These are phyloP conservation scores for Drosophila nigritarsus DNA, from an alignment of 2,888 invertebrate genomes.

Conservation along the genomic window DNA sequence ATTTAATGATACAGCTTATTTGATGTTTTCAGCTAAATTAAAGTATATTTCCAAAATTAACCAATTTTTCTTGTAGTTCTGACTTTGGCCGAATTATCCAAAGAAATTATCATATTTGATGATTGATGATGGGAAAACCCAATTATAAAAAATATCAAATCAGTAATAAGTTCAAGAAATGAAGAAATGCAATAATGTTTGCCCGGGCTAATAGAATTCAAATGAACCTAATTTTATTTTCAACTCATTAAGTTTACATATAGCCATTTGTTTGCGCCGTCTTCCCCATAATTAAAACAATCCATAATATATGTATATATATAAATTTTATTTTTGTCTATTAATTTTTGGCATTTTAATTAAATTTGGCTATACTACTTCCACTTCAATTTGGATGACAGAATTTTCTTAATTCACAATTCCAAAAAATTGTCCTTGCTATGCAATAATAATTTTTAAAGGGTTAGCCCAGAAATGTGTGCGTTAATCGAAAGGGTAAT, in stretches of 20 bases:
- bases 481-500: constrained; percentile 37
- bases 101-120: background rate
- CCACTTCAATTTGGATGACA: constrained; percentile 45
- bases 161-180: background rate
- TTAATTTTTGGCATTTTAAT: constrained; percentile 25
- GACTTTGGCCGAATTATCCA: background rate
- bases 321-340: constrained; percentile 3
- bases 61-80: background rate
- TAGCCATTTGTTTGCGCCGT: background rate
- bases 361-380: constrained; percentile 40
- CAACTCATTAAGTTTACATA: background rate
- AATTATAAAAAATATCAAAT: background rate
- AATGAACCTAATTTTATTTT: background rate
- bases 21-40: background rate
- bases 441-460: constrained; percentile 25
- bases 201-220: background rate
- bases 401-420: constrained; percentile 26
- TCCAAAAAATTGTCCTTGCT: constrained; percentile 6
- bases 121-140: background rate
- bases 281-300: background rate
- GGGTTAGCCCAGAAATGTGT: constrained; percentile 20
- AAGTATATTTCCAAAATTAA: background rate
- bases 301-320: background rate
- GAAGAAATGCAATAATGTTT: background rate
- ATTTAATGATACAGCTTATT: background rate